Evolutionary conservation across 2,797 vertebrate genomes (phyloP), one percentile per base, ranked within the genome.

Genomic region (Lagodon rhomboides): DNA sequence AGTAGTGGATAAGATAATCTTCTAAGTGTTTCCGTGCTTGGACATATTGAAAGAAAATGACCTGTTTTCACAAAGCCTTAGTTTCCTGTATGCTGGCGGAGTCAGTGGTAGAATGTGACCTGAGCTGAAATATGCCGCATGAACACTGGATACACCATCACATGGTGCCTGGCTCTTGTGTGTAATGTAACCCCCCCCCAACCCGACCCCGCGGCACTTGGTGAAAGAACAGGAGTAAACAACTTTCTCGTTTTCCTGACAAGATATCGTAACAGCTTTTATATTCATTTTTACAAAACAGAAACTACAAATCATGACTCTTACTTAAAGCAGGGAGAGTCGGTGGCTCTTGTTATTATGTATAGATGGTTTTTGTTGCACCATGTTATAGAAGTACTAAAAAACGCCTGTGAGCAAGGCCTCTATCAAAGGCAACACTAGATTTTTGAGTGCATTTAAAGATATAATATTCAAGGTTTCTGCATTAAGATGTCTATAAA

Each of bases 101-200:
- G 77, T 70, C 83, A 4, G 34, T 84, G 64, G 63, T 75, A 75
- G 58, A 90, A 87, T 89, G 84, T 89, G 88, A 93, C 69, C 86
- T 79, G 62, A 90, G 81, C 68, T 87, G 78, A 91, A 91, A 91
- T 91, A 88, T 89, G 89, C 83, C 84, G 76, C 72, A 89, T 85
- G 84, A 92, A 90, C 85, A 93, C 85, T 89, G 91, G 94, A 94
- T 93, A 91, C 88, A 63, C 78, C 58, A 80, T 95, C 95, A 95
- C 94, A 95, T 95, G 95, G 78, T 91, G 89, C 84, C 89, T 90
- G 87, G 84, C 89, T 80, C 70, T 82, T 70, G 83, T 77, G 72
- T 90, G 93, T 93, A 93, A 94, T 86, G 66, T 68, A 84, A 92
- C 67, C 65, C 83, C 77, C 67, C 65, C 83, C 77, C 73, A 85